A percentile compares a stretch with the other conserved stretches of the same genome.
Evolutionary conservation across 2,797 vertebrate genomes (phyloP).

Genomic region (Neosalanx taihuensis): DNA sequence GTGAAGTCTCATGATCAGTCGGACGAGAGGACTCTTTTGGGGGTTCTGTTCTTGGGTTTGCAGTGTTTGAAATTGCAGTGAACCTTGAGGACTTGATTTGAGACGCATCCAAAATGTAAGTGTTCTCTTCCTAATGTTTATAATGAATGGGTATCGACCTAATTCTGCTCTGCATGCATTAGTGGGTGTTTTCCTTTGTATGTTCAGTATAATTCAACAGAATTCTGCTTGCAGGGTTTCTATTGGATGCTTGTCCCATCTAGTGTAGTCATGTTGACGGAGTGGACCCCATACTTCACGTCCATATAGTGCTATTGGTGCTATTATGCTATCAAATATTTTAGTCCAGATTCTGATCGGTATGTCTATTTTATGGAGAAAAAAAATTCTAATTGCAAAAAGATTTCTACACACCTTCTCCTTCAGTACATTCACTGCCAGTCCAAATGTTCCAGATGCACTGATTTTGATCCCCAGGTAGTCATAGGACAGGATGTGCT

Average conservation of each 20-base stretch:
- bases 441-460: no score
- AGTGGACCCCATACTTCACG: slow-evolving; percentile 11
- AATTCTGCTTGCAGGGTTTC: no score
- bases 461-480: no score
- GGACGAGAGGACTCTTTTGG: neutral
- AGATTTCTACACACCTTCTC: no score
- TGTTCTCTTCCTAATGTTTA: neutral
- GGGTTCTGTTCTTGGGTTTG: neutral
- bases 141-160: neutral
- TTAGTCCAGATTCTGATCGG: no score
- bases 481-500: no score
- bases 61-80: neutral
- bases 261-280: neutral
- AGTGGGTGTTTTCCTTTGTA: neutral
- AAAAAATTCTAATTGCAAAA: neutral
- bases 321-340: neutral
- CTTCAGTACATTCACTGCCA: no score
- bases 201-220: neutral
- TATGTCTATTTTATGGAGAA: neutral
- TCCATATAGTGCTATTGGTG: neutral
- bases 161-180: neutral
- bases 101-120: neutral
- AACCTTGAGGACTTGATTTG: neutral
- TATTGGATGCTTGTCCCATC: neutral
- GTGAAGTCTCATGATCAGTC: no score